These are phyloP conservation scores for Pseudochromis fuscus DNA, from an alignment of 2,797 vertebrate species.

Conservation along the genomic window DNA sequence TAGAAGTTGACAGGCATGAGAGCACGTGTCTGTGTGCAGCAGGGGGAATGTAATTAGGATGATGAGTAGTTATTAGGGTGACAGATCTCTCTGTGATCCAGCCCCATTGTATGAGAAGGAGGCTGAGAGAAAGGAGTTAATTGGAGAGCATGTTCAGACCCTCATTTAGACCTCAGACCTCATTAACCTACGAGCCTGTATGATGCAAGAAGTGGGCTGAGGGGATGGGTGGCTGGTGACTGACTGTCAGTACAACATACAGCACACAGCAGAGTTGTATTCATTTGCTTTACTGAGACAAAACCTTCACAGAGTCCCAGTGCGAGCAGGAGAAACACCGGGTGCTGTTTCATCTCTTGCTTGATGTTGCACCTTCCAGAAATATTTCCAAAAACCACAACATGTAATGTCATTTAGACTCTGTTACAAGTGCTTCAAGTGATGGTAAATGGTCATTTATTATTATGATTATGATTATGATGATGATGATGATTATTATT, in stretches of 20 bases:
- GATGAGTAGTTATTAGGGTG: conserved; percentile 41
- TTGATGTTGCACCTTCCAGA: too few species aligned
- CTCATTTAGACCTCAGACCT: conserved; percentile 48
- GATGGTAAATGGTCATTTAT: too few species aligned
- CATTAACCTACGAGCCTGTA: conserved; percentile 46
- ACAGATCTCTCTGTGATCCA: conserved; percentile 20
- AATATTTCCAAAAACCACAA: too few species aligned
- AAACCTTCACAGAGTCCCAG: not conserved
- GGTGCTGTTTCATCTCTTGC: not conserved
- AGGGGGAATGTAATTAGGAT: conserved; percentile 40
- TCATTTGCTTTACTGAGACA: conserved; percentile 15
- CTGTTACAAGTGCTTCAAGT: too few species aligned
- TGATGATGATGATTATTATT: too few species aligned
- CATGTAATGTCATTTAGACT: too few species aligned
- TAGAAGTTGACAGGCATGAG: not conserved
- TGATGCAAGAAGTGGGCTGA: not conserved
- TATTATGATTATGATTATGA: too few species aligned
- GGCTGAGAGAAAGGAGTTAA: conserved; percentile 37
- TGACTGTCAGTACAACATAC: not conserved
- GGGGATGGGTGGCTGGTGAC: not conserved
- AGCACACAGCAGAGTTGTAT: not conserved
- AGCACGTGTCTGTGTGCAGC: not conserved
- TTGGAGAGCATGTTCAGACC: conserved; percentile 41
- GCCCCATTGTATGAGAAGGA: conserved; percentile 9
- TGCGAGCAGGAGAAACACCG: not conserved